Evolutionary conservation across 2,797 vertebrate species (phyloP), one percentile per base, ranked within the genome.

Genomic region (Fringilla coelebs): DNA sequence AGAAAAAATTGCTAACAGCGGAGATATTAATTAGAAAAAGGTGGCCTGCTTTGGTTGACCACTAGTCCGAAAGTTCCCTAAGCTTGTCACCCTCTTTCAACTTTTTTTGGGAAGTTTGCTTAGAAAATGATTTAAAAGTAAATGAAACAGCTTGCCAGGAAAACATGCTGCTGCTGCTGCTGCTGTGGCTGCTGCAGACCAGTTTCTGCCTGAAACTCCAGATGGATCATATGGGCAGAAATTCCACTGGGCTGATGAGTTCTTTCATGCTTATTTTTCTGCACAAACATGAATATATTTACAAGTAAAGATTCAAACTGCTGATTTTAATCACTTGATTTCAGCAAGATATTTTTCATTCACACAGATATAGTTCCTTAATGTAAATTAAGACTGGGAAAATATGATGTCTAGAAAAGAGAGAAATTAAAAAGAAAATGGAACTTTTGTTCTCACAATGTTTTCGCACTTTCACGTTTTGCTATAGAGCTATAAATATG

Each of bases 11-110:
- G 38, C 87, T 74, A 94, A 58, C 73, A 90, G 73, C 26, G 60
- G 48, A 67, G 65, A 76, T 88, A 94, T 95, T 96, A 96, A 97
- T 95, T 82, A 96, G 73, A 60, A 92, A 94, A 96, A 95, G 54
- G 48, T 80, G 75, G 34, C 55, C 80, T 93, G 67, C 43, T 96
- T 96, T 94, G 41, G 62, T 95, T 97, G 91, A 45, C 97, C 5
- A 9, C 28, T 95, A 96, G 91, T 94, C 88, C 91, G 89, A 91
- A 93, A 54, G 75, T 77, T 70, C 71, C 83, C 79, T 41, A 94
- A 93, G 25, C 51, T 91, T 83, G 84, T 97, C 81, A 95, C 38
- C 77, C 52, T 90, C 73, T 58, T 75, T 82, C 11, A 76, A 7
- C 2, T 34, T 71, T 85, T 89, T 82, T 31, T 1, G 21, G 29